Percentiles rank a stretch among this genome's conserved stretches.
Conservation (phyloP, 2,113 vertebrate species). For the Pollachius pollachius region DNA sequence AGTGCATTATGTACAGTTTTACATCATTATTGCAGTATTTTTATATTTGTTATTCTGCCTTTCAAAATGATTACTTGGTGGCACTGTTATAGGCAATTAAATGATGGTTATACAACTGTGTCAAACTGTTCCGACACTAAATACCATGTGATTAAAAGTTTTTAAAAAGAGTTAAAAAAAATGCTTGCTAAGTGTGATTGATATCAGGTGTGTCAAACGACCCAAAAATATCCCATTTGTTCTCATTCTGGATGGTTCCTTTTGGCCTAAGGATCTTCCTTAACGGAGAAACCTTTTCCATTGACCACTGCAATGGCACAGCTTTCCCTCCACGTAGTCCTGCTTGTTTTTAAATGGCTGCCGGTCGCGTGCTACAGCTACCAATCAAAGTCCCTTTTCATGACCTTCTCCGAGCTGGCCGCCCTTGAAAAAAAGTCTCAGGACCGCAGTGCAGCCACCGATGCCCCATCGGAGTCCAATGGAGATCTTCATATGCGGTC, state of each 20-base stretch:
- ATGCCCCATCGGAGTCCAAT: neutral
- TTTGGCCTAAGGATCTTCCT: neutral
- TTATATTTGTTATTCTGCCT: slow-evolving; percentile 9
- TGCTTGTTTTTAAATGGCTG: neutral
- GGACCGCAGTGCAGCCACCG: neutral
- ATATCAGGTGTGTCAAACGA: slow-evolving; percentile 24
- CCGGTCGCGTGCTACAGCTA: slow-evolving; percentile 4
- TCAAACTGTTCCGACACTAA: neutral
- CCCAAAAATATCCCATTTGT: neutral
- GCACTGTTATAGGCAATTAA: neutral
- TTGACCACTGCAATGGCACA: slow-evolving; percentile 14
- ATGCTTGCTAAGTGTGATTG: slow-evolving; percentile 9
- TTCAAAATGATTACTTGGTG: neutral
- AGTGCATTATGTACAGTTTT: slow-evolving; percentile 53
- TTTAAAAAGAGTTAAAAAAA: neutral
- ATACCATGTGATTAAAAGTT: neutral
- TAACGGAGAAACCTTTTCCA: neutral
- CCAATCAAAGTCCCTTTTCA: slow-evolving; percentile 20
- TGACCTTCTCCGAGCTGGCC: slow-evolving; percentile 19
- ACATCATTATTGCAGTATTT: slow-evolving; percentile 40
- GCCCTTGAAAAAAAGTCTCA: slow-evolving; percentile 11
- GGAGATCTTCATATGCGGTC: neutral
- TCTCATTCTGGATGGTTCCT: neutral
- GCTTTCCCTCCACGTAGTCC: neutral
- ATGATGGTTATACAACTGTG: neutral